These are phyloP conservation scores for Cephalopterus ornatus DNA, from an alignment of 2,113 vertebrate genomes.

Conservation along the genomic window DNA sequence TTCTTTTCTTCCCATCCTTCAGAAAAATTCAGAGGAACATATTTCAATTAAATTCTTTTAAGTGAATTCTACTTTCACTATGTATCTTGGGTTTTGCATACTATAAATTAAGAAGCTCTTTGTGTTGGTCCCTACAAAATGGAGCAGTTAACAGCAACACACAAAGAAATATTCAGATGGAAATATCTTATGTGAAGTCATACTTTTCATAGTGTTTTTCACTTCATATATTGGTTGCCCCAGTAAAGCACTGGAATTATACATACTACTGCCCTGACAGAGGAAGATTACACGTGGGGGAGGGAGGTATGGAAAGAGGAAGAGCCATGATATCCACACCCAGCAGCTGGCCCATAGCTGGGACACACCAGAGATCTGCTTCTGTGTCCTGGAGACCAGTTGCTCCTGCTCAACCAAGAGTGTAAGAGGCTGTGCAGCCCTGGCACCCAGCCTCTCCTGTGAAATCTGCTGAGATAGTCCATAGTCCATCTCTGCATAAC, in stretches of 20 bases:
- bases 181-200: neutral
- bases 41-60: neutral
- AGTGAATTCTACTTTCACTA: neutral
- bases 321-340: neutral
- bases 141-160: neutral
- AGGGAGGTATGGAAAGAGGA: neutral
- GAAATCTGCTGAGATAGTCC: neutral
- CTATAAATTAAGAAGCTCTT: neutral
- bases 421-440: accelerated
- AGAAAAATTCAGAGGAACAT: neutral
- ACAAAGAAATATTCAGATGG: neutral
- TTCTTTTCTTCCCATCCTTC: neutral
- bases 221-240: neutral
- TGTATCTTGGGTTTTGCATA: neutral
- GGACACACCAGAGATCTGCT: neutral
- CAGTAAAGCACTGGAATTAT: neutral
- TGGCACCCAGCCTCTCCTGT: neutral
- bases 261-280: accelerated
- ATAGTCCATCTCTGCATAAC: neutral
- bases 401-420: neutral
- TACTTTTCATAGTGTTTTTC: neutral
- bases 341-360: neutral
- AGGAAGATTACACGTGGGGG: accelerated
- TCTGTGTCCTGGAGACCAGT: neutral
- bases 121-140: neutral